These are phyloP conservation scores for Hyperoplus immaculatus DNA, from an alignment of 2,797 vertebrate species.

Conservation along the genomic window DNA sequence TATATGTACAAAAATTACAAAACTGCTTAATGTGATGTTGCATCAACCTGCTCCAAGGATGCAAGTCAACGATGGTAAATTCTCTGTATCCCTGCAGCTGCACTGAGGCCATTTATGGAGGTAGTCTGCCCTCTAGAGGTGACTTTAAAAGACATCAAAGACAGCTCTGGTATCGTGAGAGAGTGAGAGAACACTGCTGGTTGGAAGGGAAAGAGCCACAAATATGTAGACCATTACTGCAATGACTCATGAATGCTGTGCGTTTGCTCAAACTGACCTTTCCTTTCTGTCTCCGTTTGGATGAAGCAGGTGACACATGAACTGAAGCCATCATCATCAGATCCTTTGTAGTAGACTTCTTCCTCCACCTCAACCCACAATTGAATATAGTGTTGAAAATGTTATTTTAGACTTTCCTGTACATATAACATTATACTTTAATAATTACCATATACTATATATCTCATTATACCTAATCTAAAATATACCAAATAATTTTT, in stretches of 20 bases:
- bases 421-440: no score
- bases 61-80: fast-evolving
- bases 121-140: constrained; percentile 43
- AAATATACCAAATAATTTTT: no score
- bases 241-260: background rate
- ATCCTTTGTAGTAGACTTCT: no score
- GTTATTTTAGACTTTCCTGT: no score
- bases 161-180: no score
- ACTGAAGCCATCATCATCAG: background rate
- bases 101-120: background rate
- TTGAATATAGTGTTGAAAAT: no score
- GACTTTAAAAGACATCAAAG: background rate
- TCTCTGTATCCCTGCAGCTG: no score
- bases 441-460: no score
- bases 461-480: no score
- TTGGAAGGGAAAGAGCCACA: constrained; percentile 27
- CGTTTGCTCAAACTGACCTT: constrained; percentile 22
- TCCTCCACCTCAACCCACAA: no score
- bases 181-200: background rate
- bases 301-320: background rate
- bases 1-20: background rate
- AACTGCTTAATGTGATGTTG: no score
- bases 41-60: background rate
- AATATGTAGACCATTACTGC: constrained; percentile 21
- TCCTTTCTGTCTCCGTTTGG: background rate